Evolutionary conservation across 2,888 invertebrate species (phyloP), one percentile per base, ranked within the genome.

Genomic region (Caradrina kadenii): DNA sequence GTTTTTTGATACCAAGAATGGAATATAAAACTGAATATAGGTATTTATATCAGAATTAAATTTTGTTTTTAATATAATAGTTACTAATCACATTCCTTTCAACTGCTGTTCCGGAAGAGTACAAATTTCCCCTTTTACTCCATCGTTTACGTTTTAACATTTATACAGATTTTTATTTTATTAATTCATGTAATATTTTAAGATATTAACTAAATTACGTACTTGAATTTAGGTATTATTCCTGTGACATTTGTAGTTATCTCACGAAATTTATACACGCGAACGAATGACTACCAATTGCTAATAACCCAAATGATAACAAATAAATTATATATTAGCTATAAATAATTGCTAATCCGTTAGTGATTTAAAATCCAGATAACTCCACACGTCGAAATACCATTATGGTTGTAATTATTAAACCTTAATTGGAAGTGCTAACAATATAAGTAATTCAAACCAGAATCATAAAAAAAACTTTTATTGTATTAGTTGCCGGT

Each of bases 381-480:
- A 61, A 22, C 19, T 52, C 15, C 42, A 8, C 54, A 61, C 56
- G 52, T 56, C 48, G 60, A 68, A 76, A 76, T 72, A 48, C 39
- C 15, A 35, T 56, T 67, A 56, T 31, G 4, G 19, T 22, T 11
- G 48, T 22, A 65, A 65, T 72, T 17, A 65, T 50, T 58, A 77
- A 68, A 74, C 26, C 17, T 49, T 74, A 75, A 74, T 74, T 69
- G 75, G 69, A 63, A 53, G 61, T 68, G 79, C 59, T 63, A 62
- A 79, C 65, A 66, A 76, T 60, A 45, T 56, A 17, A 63, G 53
- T 53, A 54, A 75, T 74, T 68, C 26, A 49, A 69, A 63, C 52
- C 39, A 60, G 26, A 56, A 54, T 17, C 11, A 52, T 56, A 66
- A 75, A 79, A 75, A 62, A 58, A 59, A 63, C 26, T 70, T 63